Evolutionary conservation across 2,113 vertebrate genomes (phyloP), one percentile per base, ranked within the genome.

Genomic region (Indicator indicator): DNA sequence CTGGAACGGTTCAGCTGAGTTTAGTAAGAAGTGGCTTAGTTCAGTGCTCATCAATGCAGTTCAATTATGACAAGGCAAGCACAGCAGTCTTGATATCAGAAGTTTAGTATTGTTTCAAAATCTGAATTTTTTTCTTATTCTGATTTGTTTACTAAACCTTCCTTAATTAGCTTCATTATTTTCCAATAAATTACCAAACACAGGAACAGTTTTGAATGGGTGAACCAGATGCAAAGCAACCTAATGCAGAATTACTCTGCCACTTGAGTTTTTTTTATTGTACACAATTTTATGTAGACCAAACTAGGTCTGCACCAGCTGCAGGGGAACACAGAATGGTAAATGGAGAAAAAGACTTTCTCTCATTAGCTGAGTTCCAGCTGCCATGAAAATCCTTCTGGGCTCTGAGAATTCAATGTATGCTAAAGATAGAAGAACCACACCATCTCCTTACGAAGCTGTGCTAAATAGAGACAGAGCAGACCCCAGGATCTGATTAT

Each of bases 291-390:
- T 80, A 91, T 0, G 1, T 28, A 88, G 63, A 79, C 23, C 40
- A 72, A 86, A 63, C 30, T 62, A 89, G 24, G 9, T 59, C 79
- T 82, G 52, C 58, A 58, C 59, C 79, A 88, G 68, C 86, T 76
- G 44, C 75, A 88, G 36, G 16, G 16, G 8, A 91, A 59, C 5
- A 4, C 52, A 76, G 68, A 81, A 65, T 3, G 2, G 85, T 79
- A 94, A 94, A 68, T 60, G 8, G 44, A 79, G 23, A 70, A 92
- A 75, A 92, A 40, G 30, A 52, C 44, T 52, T 85, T 86, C 59
- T 87, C 62, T 93, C 52, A 88, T 89, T 90, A 95, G 52, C 50
- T 83, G 83, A 84, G 92, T 83, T 91, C n/a, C 83, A 95, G 74
- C 81, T 93, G 84, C 68, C 18, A 32, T 84, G 42, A 28, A 83